Evolutionary conservation across 2,797 vertebrate species (phyloP).

Genomic region (Nyctibius grandis): DNA sequence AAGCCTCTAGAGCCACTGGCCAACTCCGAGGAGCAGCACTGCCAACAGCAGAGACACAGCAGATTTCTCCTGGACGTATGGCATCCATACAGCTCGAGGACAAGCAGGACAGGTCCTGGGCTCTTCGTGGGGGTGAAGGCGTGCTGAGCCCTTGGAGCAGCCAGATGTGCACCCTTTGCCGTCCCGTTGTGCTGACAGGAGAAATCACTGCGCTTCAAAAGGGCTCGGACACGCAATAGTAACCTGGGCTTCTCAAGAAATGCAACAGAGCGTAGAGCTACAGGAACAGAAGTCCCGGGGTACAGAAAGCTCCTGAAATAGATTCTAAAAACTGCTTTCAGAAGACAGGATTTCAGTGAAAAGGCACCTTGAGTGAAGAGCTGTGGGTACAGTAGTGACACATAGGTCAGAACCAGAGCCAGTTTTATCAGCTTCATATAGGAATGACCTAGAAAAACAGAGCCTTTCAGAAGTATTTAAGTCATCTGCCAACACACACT

Average conservation of each 20-base stretch:
- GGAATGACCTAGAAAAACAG: slow-evolving; percentile 48
- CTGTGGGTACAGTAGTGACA: neutral
- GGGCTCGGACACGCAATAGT: neutral
- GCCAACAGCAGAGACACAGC: neutral
- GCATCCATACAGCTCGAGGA: neutral
- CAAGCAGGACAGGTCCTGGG: neutral
- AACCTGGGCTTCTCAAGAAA: neutral
- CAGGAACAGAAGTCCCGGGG: neutral
- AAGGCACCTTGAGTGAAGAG: slow-evolving; percentile 49
- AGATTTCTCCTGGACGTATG: rapidly evolving
- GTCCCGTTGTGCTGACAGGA: rapidly evolving
- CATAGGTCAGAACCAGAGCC: slow-evolving; percentile 25
- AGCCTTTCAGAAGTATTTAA: slow-evolving; percentile 18
- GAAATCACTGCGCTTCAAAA: neutral
- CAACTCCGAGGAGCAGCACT: neutral
- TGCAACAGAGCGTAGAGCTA: neutral
- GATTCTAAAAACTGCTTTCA: slow-evolving; percentile 14
- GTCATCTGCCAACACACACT: slow-evolving; percentile 12
- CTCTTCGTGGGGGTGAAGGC: rapidly evolving
- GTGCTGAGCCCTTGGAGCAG: rapidly evolving
- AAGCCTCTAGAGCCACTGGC: neutral
- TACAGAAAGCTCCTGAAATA: slow-evolving; percentile 1
- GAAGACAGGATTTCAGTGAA: neutral
- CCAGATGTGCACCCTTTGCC: neutral
- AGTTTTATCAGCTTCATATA: neutral